Percentiles rank a stretch among this genome's conserved stretches.
Conservation (phyloP, 2,888 invertebrate species). For the Plagodis dolabraria region DNA sequence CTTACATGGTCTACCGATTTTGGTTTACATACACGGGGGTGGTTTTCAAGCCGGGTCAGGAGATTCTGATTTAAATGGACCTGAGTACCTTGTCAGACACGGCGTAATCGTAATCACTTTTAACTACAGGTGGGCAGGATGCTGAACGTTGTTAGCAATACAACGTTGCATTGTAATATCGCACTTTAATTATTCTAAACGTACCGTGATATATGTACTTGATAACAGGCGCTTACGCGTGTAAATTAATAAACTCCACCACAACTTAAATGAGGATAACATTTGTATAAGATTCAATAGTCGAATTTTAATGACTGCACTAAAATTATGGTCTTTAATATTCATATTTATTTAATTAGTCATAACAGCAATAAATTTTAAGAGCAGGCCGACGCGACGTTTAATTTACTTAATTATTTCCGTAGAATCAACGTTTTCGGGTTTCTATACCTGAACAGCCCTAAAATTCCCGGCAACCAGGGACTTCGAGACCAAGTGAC, state of each 20-base stretch:
- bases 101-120: constrained; percentile 55
- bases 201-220: too few species aligned
- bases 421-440: constrained; percentile 71
- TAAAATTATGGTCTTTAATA: too few species aligned
- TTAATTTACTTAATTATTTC: too few species aligned
- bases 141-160: not conserved
- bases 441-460: constrained; percentile 69
- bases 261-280: too few species aligned
- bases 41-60: constrained; percentile 52
- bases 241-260: too few species aligned
- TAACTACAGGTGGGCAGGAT: constrained; percentile 47
- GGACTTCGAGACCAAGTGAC: constrained; percentile 73
- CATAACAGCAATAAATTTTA: too few species aligned
- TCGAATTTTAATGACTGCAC: too few species aligned
- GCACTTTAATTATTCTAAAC: too few species aligned
- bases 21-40: constrained; percentile 70
- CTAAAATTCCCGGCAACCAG: constrained; percentile 71
- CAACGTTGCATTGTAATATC: not conserved
- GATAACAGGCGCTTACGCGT: too few species aligned
- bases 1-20: constrained; percentile 51
- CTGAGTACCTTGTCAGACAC: constrained; percentile 50
- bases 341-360: too few species aligned
- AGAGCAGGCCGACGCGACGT: too few species aligned
- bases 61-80: constrained; percentile 49
- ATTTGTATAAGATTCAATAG: too few species aligned